phyloP scores from a whole-genome alignment of 2,113 vertebrate genomes.

The Hippocampus comes region DNA sequence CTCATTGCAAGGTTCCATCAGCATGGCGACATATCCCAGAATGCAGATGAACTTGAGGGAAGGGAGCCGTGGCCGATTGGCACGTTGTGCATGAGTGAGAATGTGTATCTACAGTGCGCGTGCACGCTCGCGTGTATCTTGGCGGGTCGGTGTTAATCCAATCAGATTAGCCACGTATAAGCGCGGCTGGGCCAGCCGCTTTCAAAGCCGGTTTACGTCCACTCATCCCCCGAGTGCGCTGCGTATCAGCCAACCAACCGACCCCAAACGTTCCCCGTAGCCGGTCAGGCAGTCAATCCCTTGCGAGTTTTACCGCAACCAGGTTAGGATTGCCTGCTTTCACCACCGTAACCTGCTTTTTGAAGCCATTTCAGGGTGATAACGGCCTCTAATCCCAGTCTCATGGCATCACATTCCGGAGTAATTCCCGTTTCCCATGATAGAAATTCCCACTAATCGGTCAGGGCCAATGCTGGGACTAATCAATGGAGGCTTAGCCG shows the following conservation, averaged over 20 bases:
- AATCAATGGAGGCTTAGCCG: neutral
- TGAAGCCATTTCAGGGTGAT: neutral
- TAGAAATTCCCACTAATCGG: constrained; percentile 1
- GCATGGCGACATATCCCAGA: constrained; percentile 34
- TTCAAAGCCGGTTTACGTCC: constrained; percentile 67
- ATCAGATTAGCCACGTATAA: constrained; percentile 76
- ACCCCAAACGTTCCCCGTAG: constrained; percentile 37
- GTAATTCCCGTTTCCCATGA: neutral
- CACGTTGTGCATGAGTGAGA: constrained; percentile 19
- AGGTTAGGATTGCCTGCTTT: constrained; percentile 4
- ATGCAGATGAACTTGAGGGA: constrained; percentile 58
- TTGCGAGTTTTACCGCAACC: constrained; percentile 14
- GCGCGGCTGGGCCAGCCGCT: constrained; percentile 45
- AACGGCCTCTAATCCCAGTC: neutral
- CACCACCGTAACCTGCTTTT: neutral
- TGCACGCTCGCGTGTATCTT: constrained; percentile 36
- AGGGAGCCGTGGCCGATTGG: constrained; percentile 38
- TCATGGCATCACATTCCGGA: neutral
- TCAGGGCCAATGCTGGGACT: neutral
- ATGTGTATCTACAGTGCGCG: neutral
- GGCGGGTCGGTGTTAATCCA: constrained; percentile 74
- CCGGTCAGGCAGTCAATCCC: constrained; percentile 30
- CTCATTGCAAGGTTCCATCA: constrained; percentile 49
- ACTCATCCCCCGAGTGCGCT: constrained; percentile 51
- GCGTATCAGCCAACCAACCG: constrained; percentile 37